Conservation (phyloP, 2,797 vertebrate species). For the Macrochelys suwanniensis region DNA sequence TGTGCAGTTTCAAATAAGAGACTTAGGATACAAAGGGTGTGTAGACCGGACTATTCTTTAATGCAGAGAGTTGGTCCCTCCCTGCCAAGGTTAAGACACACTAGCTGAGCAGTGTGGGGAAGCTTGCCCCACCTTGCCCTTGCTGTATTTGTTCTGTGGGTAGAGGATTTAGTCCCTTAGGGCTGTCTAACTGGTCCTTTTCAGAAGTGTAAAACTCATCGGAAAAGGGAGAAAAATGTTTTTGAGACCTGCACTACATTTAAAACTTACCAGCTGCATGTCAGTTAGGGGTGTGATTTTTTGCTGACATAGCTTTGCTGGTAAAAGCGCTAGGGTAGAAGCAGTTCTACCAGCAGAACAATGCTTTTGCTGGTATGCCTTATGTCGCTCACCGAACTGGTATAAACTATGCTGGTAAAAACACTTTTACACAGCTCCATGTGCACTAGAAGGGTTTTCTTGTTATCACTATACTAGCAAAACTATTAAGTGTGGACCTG, state of each 20-base stretch:
- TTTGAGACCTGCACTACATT: neutral
- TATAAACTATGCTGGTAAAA: neutral
- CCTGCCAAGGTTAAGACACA: fast-evolving
- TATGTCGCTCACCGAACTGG: neutral
- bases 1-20: neutral
- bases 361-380: neutral
- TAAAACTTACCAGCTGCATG: neutral
- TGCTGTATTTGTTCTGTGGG: neutral
- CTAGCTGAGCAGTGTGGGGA: neutral
- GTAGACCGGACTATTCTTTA: neutral
- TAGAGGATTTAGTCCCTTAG: neutral
- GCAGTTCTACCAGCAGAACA: fast-evolving
- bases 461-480: neutral
- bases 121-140: neutral
- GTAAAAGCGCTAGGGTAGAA: neutral
- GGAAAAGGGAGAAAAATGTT: neutral
- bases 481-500: neutral
- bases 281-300: neutral
- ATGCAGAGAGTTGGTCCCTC: fast-evolving
- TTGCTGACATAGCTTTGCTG: neutral
- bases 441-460: neutral
- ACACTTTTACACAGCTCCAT: neutral
- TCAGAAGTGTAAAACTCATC: neutral
- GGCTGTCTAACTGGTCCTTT: neutral
- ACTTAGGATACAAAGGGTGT: neutral